These are phyloP conservation scores for Oxytorus armatus DNA, from an alignment of 2,888 invertebrate species.

Conservation along the genomic window DNA sequence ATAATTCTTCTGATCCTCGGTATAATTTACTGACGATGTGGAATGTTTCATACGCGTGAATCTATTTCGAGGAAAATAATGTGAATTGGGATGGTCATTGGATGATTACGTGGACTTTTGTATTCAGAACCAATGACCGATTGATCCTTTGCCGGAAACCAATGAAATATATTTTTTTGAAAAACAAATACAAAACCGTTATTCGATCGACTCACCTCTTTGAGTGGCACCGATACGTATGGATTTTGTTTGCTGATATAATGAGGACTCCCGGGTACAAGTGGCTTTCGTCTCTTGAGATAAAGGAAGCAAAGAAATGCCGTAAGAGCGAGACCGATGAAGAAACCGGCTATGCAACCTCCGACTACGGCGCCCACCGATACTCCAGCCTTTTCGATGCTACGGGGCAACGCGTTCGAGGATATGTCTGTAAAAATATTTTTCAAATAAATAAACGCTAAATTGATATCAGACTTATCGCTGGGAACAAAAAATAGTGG, in stretches of 20 bases:
- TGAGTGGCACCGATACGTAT: conserved; percentile 93
- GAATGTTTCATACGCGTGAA: too few relatives aligned
- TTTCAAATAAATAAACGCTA: conserved; percentile 2
- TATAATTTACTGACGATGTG: too few relatives aligned
- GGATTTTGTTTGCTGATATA: conserved; percentile 94
- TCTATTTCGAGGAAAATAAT: too few relatives aligned
- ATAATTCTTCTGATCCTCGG: too few relatives aligned
- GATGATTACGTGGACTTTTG: too few relatives aligned
- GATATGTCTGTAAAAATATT: conserved; percentile 71
- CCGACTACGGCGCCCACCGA: conserved; percentile 85
- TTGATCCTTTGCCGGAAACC: too few relatives aligned
- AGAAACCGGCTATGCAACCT: conserved; percentile 84
- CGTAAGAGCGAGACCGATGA: conserved; percentile 83
- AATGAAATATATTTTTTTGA: too few relatives aligned
- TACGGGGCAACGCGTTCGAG: conserved; percentile 73
- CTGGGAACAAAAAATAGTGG: too few relatives aligned
- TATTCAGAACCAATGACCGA: too few relatives aligned
- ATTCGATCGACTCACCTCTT: conserved; percentile 87
- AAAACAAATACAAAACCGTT: too few relatives aligned
- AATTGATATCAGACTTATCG: not conserved
- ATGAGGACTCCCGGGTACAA: conserved; percentile 91
- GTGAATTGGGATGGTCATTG: too few relatives aligned
- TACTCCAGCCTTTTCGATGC: conserved; percentile 80
- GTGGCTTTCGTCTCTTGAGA: conserved; percentile 85
- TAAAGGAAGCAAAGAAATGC: conserved; percentile 85